A percentile compares a stretch with the other conserved stretches of the same genome.
These are phyloP conservation scores for Alviniconcha marisindica DNA, from an alignment of 1,140 invertebrate genomes.

Conservation along the genomic window DNA sequence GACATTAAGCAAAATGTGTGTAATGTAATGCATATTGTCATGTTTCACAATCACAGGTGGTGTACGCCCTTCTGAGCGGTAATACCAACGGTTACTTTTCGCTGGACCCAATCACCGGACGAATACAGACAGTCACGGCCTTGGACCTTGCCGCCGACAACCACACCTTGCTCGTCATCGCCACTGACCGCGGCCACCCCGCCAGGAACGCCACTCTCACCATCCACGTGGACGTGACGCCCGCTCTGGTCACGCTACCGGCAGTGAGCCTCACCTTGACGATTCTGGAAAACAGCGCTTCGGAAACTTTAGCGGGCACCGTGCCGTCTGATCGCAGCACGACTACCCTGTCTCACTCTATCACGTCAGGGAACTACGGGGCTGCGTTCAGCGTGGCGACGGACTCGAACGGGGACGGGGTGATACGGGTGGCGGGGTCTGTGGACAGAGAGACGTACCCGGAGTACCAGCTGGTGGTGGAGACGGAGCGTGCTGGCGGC, in stretches of 20 bases:
- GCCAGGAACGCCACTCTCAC: background rate
- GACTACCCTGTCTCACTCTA: background rate
- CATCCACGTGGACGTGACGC: background rate
- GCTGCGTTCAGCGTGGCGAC: background rate
- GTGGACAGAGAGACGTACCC: background rate
- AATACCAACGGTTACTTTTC: background rate
- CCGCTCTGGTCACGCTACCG: background rate
- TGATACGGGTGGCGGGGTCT: background rate
- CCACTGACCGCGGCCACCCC: slow-evolving; percentile 10
- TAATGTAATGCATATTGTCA: background rate
- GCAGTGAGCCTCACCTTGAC: background rate
- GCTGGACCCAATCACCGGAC: background rate
- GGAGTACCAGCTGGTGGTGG: slow-evolving; percentile 12
- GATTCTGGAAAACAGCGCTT: background rate
- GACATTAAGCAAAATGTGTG: no score
- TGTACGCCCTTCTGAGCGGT: background rate
- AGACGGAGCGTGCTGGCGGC: no score
- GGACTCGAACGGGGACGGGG: background rate
- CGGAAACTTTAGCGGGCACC: background rate
- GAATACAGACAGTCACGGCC: background rate
- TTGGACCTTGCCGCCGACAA: background rate
- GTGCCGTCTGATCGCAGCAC: background rate
- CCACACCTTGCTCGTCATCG: slow-evolving; percentile 6
- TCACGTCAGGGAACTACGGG: slow-evolving; percentile 8
- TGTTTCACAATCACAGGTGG: slow-evolving; percentile 5